Evolutionary conservation across 2,888 invertebrate species (phyloP), one percentile per base, ranked within the genome.

Genomic region (Dendrolimus pini): DNA sequence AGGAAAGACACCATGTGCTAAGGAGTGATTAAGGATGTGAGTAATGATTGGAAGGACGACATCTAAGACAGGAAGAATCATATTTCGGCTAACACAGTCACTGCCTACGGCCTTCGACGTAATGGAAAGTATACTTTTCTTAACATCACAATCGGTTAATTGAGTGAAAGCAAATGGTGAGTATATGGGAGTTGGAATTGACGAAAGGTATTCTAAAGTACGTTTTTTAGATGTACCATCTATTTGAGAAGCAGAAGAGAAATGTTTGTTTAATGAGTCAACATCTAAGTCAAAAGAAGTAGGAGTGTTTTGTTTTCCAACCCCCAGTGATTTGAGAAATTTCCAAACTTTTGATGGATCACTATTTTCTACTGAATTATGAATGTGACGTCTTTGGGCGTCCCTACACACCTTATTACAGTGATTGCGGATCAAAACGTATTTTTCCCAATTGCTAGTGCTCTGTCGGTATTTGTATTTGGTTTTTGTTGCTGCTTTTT

Each of bases 121-220:
- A 55, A 57, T 14, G 52, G 55, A 54, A 1, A 41, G 41, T 2
- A 58, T 55, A 55, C 47, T 55, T 41, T 58, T 55, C 55, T 58
- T 58, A 54, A 58, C 58, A 55, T 58, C 58, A 58, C 58, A 55
- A n/a, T 41, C 54, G n/a, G n/a, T n/a, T n/a, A n/a, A n/a, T n/a
- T n/a, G n/a, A n/a, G n/a, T n/a, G n/a, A n/a, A n/a, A n/a, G 47
- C 13, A 54, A 58, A 58, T 2, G 41, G 0, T 8, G 41, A 6
- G 41, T 41, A 7, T 8, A 55, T 53, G n/a, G 55, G 55, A 58
- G 55, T 12, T 30, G 52, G 52, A 13, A 52, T 52, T 9, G 13
- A 30, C 10, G 57, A 57, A 54, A 57, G 58, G 52, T 58, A 8
- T 9, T 41, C 7, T 10, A 58, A 14, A 10, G 55, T 58, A 41